Evolutionary conservation across 2,888 invertebrate species (phyloP), one percentile per base, ranked within the genome.

Genomic region (Acanthacorydalis orientalis): DNA sequence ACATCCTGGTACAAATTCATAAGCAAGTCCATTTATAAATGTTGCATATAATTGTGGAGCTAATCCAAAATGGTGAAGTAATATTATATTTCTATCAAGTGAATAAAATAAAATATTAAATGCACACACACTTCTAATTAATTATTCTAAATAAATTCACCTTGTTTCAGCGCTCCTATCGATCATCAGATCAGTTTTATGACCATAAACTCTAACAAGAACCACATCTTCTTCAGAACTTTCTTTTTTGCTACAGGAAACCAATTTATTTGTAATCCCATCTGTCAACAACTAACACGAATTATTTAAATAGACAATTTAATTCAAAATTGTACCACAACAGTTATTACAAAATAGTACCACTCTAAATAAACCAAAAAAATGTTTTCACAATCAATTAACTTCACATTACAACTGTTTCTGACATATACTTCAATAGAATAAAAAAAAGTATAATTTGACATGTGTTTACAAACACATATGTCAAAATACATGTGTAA

Each of bases 11-110:
- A 83, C 76, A 63, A 78, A 89, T 64, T 89, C 83, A 64, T 96
- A 97, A 38, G 84, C 86, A 53, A 97, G 70, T 10, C 97, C 97
- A 73, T 98, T 98, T 56, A 80, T 74, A 67, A 97, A 97, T 43
- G 83, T 81, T 44, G 88, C 93, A 69, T 87, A 91, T 42, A 97
- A 70, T 43, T 81, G 75, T 46, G 95, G 88, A 41, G 92, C 90
- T 56, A 88, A 74, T 14, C 84, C 85, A 55, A 77, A 75, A 50
- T 75, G 72, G 62, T 89, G 75, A 52, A 88, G 66, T 53, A 81
- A 56, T 51, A 69, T 60, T 50, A 75, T 73, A 57, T 74, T 75
- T 53, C 69, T 68, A 52, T 43, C 23, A 23, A 23, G 6, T 23
- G 23, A 23, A 23, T n/a, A 23, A 23, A 23, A 6, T 23, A 23